A percentile compares a stretch with the other conserved stretches of the same genome.
These are phyloP conservation scores for Hyphantria cunea DNA, from an alignment of 1,140 invertebrate genomes.

Conservation along the genomic window DNA sequence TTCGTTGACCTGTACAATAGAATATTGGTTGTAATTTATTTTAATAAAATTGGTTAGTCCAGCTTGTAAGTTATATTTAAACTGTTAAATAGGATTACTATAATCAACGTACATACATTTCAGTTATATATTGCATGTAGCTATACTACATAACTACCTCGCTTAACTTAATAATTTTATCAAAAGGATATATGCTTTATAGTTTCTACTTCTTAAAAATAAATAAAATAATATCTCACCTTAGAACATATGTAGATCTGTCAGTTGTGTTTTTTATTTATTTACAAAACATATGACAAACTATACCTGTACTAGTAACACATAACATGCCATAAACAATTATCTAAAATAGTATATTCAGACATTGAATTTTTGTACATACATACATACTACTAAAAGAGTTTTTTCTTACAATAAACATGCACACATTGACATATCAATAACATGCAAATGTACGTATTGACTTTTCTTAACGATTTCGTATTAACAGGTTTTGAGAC, in stretches of 20 bases:
- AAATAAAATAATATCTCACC: too few relatives aligned
- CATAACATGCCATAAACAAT: slow-evolving; percentile 23
- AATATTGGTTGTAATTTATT: too few relatives aligned
- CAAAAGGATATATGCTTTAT: too few relatives aligned
- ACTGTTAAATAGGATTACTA: too few relatives aligned
- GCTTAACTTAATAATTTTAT: too few relatives aligned
- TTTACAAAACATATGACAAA: not conserved
- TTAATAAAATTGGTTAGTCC: too few relatives aligned
- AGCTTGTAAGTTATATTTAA: too few relatives aligned
- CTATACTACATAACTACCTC: too few relatives aligned
- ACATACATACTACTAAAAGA: slow-evolving; percentile 8
- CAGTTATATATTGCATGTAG: too few relatives aligned
- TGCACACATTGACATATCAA: slow-evolving; percentile 19
- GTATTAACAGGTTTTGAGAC: slow-evolving; percentile 9
- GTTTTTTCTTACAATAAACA: slow-evolving; percentile 9
- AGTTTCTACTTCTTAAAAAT: too few relatives aligned
- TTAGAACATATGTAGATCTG: too few relatives aligned
- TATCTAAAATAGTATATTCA: slow-evolving; percentile 10
- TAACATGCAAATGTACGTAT: slow-evolving; percentile 7
- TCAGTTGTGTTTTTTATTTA: not conserved
- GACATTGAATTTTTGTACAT: slow-evolving; percentile 18
- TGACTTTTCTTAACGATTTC: slow-evolving; percentile 5
- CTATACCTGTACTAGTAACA: slow-evolving; percentile 3
- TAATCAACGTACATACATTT: too few relatives aligned
- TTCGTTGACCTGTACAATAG: slow-evolving; percentile 75